Evolutionary conservation across 1,140 invertebrate genomes (phyloP), one percentile per base, ranked within the genome.

Genomic region (Heterodera schachtii): DNA sequence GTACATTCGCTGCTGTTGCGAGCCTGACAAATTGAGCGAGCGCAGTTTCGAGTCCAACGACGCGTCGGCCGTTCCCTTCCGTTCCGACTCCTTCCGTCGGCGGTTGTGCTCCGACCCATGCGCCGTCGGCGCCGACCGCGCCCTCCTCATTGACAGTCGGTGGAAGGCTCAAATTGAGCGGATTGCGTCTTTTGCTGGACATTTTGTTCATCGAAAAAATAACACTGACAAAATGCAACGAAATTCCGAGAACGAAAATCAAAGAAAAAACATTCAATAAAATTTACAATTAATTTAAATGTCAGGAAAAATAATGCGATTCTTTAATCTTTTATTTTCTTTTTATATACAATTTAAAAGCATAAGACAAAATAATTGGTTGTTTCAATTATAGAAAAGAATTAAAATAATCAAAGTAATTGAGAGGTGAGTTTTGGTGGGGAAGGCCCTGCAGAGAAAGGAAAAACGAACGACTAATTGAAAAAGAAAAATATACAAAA

Each of bases 141-240:
- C 81, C 82, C 67, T 90, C 85, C 78, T 89, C 88, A 64, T 80
- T 86, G 21, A 89, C 89, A 2, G 89, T 90, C 19, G 88, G 89
- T 0, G 89, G 88, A 21, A 89, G 83, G 47, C 80, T 86, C 16
- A 89, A 78, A 60, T 85, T 85, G 8, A 89, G 80, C 67, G 86
- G 87, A 85, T 89, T 89, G 43, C 88, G 77, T 67, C 86, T 82
- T 73, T 89, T 90, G 57, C 70, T 79, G 21, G 87, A 85, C 87
- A 88, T 88, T 44, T 31, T 60, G 73, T 44, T 21, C 3, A 46
- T 3, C 21, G 31, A n/a, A 52, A 74, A 74, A 57, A 57, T n/a
- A 49, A 76, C 21, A 44, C n/a, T 49, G n/a, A 2, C 52, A 57
- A 19, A 43, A 31, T 16, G 57, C 21, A 44, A 19, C 46, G 21